These are phyloP conservation scores for Pheosia gnoma DNA, from an alignment of 2,888 invertebrate species.

Conservation along the genomic window DNA sequence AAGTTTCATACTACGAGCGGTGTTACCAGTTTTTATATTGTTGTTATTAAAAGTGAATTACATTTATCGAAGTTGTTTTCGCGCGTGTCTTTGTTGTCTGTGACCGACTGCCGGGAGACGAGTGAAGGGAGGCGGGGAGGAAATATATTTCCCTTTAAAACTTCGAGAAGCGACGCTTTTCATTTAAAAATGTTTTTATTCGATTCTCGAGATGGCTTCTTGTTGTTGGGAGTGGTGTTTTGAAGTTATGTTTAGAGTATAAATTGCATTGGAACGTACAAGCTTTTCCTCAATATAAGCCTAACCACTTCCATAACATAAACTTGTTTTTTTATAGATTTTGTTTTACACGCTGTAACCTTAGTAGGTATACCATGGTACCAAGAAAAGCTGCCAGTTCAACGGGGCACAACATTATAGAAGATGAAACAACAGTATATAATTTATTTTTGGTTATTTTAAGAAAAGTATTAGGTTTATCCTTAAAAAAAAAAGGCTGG, in stretches of 20 bases:
- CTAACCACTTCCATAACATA: neutral
- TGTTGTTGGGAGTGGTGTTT: neutral
- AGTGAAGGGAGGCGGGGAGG: too few species aligned
- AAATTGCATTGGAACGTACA: neutral
- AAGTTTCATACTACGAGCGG: neutral
- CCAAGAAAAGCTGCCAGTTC: too few species aligned
- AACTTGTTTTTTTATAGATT: neutral
- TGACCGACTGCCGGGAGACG: neutral
- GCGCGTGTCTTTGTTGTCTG: slow-evolving; percentile 1
- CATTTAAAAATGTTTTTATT: slow-evolving; percentile 3
- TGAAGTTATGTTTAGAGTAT: neutral
- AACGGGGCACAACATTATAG: too few species aligned
- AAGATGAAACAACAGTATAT: too few species aligned
- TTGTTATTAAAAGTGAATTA: slow-evolving; percentile 1
- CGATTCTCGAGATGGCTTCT: neutral
- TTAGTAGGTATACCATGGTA: too few species aligned
- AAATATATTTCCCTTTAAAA: neutral
- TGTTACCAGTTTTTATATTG: slow-evolving; percentile 1
- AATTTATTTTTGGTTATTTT: too few species aligned
- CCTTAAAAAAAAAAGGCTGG: too few species aligned
- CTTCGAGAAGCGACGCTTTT: neutral
- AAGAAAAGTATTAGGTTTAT: too few species aligned
- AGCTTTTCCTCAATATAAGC: too few species aligned
- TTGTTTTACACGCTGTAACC: too few species aligned
- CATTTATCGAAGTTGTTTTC: slow-evolving; percentile 1